Base-by-base conservation (phyloP, 2,797 vertebrate genomes). In the Sarcophilus harrisii region DNA sequence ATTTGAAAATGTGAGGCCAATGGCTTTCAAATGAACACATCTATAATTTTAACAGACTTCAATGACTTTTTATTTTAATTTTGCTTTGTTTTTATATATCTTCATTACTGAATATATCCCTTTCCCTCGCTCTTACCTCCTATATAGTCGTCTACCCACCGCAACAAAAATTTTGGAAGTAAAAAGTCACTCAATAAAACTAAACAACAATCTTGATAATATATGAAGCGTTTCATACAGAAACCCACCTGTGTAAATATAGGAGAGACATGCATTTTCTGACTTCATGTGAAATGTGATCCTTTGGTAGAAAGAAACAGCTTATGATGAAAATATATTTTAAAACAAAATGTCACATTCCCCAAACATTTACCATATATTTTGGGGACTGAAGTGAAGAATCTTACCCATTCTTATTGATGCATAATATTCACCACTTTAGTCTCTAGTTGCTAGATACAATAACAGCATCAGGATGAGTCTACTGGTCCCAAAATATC, bases 381-480 rank as follows among this genome's bases (percentile, higher is more conserved):
- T 49, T 87, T 49, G 73, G 73, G 73, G 21, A 9, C 73, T 49
- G 5, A 12, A 87, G 38, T 49, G 38, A 32, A 87, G 73, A 87
- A 45, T 38, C 92, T 59, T 94, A 58, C 60, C 89, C 92, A 57
- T 73, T 91, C 91, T 89, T 12, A 57, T 57, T 55, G 81, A 93
- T 57, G 38, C 9, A 24, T 95, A 81, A 57, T 3, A 52, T 62
- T 73, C 45, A 92, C 92, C 59, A 38, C 32, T 21, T 95, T 58
- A 81, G 66, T 24, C 14, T 60, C 28, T 45, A 94, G 58, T 91
- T 73, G 95, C 90, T 95, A 93, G 94, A 95, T 94, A 92, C 66
- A 95, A 92, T 96, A 97, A 96, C 96, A 97, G 93, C 96, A 30
- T 54, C 90, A 92, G 60, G 21, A 9, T 58, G 90, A 96, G 57